phyloP scores from a whole-genome alignment of 2,113 vertebrate species.

The Pelvicachromis taeniatus region DNA sequence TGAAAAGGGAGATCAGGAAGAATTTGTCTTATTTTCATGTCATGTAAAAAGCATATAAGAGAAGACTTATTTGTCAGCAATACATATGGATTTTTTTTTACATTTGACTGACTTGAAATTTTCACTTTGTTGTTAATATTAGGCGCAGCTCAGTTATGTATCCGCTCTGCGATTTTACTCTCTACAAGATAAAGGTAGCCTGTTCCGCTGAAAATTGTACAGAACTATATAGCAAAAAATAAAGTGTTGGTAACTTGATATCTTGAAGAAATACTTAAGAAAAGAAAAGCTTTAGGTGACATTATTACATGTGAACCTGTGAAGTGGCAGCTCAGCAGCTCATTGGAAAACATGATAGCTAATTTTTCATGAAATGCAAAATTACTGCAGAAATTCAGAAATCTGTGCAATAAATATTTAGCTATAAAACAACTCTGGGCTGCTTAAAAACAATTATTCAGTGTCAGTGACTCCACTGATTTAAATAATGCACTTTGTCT shows the following conservation, averaged over 20 bases:
- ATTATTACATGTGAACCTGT: not conserved
- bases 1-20: not conserved
- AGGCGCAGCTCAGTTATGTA: not conserved
- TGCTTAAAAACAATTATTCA: not conserved
- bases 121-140: not conserved
- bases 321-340: not conserved
- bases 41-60: not conserved
- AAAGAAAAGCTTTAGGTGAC: not conserved
- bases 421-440: not conserved
- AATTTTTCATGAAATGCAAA: not conserved
- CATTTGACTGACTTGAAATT: not conserved
- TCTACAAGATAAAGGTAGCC: not conserved
- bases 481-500: not conserved
- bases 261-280: not conserved
- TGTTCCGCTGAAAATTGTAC: not conserved
- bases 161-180: not conserved
- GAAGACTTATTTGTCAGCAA: slow-evolving; percentile 17
- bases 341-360: not conserved
- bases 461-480: not conserved
- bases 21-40: not conserved
- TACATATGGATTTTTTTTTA: slow-evolving; percentile 2
- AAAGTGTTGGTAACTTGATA: not conserved
- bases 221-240: slow-evolving; percentile 6
- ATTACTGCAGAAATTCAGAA: not conserved
- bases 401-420: not conserved